Evolutionary conservation across 2,113 vertebrate genomes (phyloP).

Genomic region (Phycodurus eques): DNA sequence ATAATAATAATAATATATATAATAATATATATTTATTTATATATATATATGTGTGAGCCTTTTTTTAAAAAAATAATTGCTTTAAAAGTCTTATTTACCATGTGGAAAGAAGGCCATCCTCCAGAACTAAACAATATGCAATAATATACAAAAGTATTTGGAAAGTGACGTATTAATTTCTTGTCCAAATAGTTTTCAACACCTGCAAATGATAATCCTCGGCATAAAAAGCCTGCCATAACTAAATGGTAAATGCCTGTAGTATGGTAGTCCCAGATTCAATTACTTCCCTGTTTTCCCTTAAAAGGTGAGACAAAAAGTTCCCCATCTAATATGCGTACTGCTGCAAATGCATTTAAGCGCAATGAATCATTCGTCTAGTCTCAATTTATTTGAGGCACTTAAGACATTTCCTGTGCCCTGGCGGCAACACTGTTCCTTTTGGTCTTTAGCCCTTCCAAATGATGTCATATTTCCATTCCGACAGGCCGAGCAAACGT

Average conservation of each 20-base stretch:
- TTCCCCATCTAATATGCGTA: background rate
- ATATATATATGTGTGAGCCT: too few species aligned
- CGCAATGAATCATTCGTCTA: constrained; percentile 24
- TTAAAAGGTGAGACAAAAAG: constrained; percentile 17
- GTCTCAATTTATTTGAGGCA: constrained; percentile 25
- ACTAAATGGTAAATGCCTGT: background rate
- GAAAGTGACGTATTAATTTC: too few species aligned
- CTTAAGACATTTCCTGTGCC: constrained; percentile 40
- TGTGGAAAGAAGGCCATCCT: too few species aligned
- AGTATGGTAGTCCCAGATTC: background rate
- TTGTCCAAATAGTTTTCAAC: too few species aligned
- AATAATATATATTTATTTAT: too few species aligned
- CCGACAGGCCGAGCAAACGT: background rate
- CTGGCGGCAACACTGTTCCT: constrained; percentile 36
- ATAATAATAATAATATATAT: background rate
- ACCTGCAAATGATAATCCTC: too few species aligned
- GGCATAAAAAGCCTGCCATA: background rate
- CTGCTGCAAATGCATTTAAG: constrained; percentile 28
- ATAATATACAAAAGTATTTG: too few species aligned
- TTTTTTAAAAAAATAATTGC: too few species aligned
- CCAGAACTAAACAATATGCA: too few species aligned
- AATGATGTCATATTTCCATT: constrained; percentile 38
- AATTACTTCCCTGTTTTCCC: background rate
- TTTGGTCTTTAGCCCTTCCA: constrained; percentile 43
- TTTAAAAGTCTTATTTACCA: too few species aligned